Base-by-base conservation (phyloP, 2,888 invertebrate species). In the Heliconius sara region DNA sequence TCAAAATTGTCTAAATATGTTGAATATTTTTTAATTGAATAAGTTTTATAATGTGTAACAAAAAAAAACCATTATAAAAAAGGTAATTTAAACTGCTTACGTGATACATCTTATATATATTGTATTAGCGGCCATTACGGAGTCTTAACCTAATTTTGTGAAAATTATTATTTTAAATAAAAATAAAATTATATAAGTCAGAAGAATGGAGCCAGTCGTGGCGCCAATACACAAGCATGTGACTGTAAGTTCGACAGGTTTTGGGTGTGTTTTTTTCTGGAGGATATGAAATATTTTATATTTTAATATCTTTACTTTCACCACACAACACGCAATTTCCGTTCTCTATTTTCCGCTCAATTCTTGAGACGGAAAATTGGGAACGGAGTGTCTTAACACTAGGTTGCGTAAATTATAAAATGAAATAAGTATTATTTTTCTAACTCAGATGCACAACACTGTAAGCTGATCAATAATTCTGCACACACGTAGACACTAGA, bases 141-240 rank as follows among this genome's bases (percentile, higher is more conserved):
- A 70, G 13, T 70, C 16, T 43, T 70, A 47, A 16, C 70, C 16
- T 19, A 25, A 25, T 70, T 47, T 47, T 25, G 12, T 70, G 9
- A 16, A 16, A 68, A 39, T 68, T 68, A 39, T 68, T 43, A 68
- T n/a, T 39, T 39, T n/a, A 68, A 68, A 68, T 68, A 25, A 70
- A 43, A 13, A 68, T 68, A n/a, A 70, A 25, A 13, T 25, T 43
- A 25, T 25, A 43, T 9, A 25, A 43, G 10, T 70, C 6, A 6
- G n/a, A 43, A 39, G 39, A 68, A 25, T 39, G 5, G 5, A 0
- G 47, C 16, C 16, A 47, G 52, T 6, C 19, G 52, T 52, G 1
- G 6, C 1, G 52, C 4, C 4, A 13, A 16, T 5, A 2, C 52
- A 47, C 47, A 47, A 47, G 6, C 16, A 19, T 47, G 19, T 19